phyloP scores from a whole-genome alignment of 2,797 vertebrate species.

The Poeciliopsis paucimaculata region DNA sequence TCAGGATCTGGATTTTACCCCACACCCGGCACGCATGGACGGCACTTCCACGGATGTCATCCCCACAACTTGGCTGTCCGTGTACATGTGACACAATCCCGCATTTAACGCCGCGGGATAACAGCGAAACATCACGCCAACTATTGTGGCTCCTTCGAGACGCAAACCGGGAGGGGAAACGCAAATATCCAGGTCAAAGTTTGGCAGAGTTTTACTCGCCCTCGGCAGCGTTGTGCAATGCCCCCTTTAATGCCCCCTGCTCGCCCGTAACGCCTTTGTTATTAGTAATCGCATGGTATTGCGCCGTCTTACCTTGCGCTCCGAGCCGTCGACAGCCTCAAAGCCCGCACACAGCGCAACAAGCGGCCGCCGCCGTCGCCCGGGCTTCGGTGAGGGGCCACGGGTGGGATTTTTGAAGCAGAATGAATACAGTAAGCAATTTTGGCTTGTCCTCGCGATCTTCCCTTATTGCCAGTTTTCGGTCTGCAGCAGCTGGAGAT shows the following conservation, averaged over 20 bases:
- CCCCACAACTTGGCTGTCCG: slow-evolving; percentile 71
- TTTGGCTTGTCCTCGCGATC: slow-evolving; percentile 85
- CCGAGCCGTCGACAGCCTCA: slow-evolving; percentile 72
- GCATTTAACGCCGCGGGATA: slow-evolving; percentile 66
- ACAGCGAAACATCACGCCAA: slow-evolving; percentile 55
- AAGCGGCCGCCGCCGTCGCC: slow-evolving; percentile 70
- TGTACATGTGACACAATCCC: slow-evolving; percentile 69
- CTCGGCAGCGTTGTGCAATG: slow-evolving; percentile 81
- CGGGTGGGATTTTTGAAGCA: slow-evolving; percentile 66
- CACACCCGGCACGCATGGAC: slow-evolving; percentile 50
- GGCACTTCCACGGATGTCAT: slow-evolving; percentile 63
- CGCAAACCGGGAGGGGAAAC: slow-evolving; percentile 47
- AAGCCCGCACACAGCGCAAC: slow-evolving; percentile 74
- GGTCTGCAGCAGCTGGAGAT: slow-evolving; percentile 89
- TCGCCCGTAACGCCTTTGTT: slow-evolving; percentile 89
- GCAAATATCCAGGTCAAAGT: slow-evolving; percentile 81
- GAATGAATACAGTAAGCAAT: slow-evolving; percentile 79
- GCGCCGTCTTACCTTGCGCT: slow-evolving; percentile 87
- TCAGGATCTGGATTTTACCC: slow-evolving; percentile 52
- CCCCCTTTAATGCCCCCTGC: slow-evolving; percentile 86
- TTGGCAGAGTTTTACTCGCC: slow-evolving; percentile 83
- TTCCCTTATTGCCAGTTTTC: slow-evolving; percentile 87
- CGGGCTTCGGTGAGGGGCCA: slow-evolving; percentile 61
- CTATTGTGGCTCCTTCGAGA: slow-evolving; percentile 33
- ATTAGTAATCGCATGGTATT: slow-evolving; percentile 86